Evolutionary conservation across 2,888 invertebrate species (phyloP).

Genomic region (Taenaris catops): DNA sequence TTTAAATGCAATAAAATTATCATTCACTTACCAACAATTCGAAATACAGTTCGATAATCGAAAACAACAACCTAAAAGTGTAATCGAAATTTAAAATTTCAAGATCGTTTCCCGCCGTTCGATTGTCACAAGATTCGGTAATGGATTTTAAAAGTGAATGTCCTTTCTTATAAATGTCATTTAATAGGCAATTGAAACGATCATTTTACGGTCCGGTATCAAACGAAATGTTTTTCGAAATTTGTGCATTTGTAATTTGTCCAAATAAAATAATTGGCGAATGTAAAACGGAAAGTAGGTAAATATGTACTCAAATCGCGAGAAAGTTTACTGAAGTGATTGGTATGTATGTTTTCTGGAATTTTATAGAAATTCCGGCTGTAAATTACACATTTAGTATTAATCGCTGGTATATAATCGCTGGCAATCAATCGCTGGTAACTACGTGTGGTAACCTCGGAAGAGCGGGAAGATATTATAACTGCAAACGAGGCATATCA

Average conservation of each 20-base stretch:
- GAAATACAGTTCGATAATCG: slow-evolving; percentile 19
- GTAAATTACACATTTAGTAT: too few relatives aligned
- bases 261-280: background rate
- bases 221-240: slow-evolving; percentile 12
- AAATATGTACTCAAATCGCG: too few relatives aligned
- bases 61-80: slow-evolving; percentile 2
- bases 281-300: too few relatives aligned
- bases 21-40: slow-evolving; percentile 38
- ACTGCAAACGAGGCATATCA: too few relatives aligned
- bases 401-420: too few relatives aligned
- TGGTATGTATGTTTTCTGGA: too few relatives aligned
- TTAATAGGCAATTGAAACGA: slow-evolving; percentile 9
- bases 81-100: slow-evolving; percentile 7
- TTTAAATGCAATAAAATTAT: slow-evolving; percentile 39
- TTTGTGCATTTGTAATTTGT: background rate
- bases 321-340: too few relatives aligned
- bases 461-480: too few relatives aligned
- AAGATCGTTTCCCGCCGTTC: slow-evolving; percentile 2
- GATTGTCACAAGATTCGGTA: slow-evolving; percentile 3
- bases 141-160: slow-evolving; percentile 12
- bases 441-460: too few relatives aligned
- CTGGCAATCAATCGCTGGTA: too few relatives aligned
- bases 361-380: too few relatives aligned
- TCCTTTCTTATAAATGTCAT: slow-evolving; percentile 10
- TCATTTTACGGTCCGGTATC: slow-evolving; percentile 9